These are phyloP conservation scores for Crotalus horridus DNA, from an alignment of 2,113 vertebrate species.

Conservation along the genomic window DNA sequence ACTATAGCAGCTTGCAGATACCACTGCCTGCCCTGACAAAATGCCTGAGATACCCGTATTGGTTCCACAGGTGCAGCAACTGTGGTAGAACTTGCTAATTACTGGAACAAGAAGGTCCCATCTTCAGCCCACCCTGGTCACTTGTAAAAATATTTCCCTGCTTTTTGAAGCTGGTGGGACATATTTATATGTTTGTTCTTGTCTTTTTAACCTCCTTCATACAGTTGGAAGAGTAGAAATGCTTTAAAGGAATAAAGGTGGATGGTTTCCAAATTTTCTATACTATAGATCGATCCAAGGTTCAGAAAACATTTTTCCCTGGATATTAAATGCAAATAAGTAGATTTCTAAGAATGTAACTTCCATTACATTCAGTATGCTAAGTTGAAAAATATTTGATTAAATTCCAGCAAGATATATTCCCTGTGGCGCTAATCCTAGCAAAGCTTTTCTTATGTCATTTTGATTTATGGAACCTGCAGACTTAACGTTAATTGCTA, in stretches of 20 bases:
- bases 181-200: not conserved
- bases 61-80: not conserved
- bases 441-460: not conserved
- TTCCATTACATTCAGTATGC: not conserved
- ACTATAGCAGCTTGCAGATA: not conserved
- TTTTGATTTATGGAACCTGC: not conserved
- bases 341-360: not conserved
- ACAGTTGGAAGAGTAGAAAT: not conserved
- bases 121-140: not conserved
- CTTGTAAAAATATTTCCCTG: not conserved
- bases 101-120: not conserved
- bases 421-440: not conserved
- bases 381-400: not conserved
- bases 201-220: not conserved
- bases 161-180: not conserved
- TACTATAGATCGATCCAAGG: not conserved
- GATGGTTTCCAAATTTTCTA: not conserved
- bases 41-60: not conserved
- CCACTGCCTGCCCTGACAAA: not conserved
- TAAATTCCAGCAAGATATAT: not conserved
- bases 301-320: not conserved
- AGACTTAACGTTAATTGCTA: not conserved
- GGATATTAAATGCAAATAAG: not conserved
- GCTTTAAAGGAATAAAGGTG: not conserved
- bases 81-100: not conserved